Evolutionary conservation across 1,140 invertebrate species (phyloP).

Genomic region (Bradynema listronoti): DNA sequence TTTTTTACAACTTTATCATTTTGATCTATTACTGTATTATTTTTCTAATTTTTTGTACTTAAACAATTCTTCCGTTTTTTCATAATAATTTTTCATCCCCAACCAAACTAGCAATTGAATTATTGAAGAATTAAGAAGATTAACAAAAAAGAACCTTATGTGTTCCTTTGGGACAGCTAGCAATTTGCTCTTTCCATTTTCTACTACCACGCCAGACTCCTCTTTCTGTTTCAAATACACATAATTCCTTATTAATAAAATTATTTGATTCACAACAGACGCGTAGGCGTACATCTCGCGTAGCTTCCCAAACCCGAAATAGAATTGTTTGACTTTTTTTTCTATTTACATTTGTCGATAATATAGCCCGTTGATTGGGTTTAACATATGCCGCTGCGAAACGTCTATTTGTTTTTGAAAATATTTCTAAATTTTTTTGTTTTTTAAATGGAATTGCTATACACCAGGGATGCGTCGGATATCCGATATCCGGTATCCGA

Average conservation of each 20-base stretch:
- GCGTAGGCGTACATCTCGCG: slow-evolving; percentile 34
- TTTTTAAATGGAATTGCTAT: too few species aligned
- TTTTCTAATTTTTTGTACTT: too few species aligned
- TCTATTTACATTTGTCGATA: slow-evolving; percentile 28
- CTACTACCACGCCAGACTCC: slow-evolving; percentile 42
- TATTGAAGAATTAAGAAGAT: not conserved
- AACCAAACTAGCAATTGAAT: too few species aligned
- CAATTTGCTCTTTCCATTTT: slow-evolving; percentile 33
- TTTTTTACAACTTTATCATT: too few species aligned
- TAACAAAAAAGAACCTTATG: slow-evolving; percentile 29
- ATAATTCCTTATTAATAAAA: slow-evolving; percentile 11
- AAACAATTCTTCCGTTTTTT: too few species aligned
- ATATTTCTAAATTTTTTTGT: slow-evolving; percentile 21
- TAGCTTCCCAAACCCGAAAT: slow-evolving; percentile 44
- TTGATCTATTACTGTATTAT: too few species aligned
- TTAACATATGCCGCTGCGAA: slow-evolving; percentile 46
- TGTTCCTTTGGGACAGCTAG: slow-evolving; percentile 42
- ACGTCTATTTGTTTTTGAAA: slow-evolving; percentile 37
- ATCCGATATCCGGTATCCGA: too few species aligned
- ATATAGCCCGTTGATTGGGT: slow-evolving; percentile 33
- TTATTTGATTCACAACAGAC: slow-evolving; percentile 41
- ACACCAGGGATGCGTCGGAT: too few species aligned
- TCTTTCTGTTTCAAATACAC: slow-evolving; percentile 43
- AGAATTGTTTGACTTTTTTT: slow-evolving; percentile 27
- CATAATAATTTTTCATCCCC: too few species aligned